A percentile compares a stretch with the other conserved stretches of the same genome.
phyloP scores from a whole-genome alignment of 2,888 invertebrate genomes.

The Balanococcus diminutus region DNA sequence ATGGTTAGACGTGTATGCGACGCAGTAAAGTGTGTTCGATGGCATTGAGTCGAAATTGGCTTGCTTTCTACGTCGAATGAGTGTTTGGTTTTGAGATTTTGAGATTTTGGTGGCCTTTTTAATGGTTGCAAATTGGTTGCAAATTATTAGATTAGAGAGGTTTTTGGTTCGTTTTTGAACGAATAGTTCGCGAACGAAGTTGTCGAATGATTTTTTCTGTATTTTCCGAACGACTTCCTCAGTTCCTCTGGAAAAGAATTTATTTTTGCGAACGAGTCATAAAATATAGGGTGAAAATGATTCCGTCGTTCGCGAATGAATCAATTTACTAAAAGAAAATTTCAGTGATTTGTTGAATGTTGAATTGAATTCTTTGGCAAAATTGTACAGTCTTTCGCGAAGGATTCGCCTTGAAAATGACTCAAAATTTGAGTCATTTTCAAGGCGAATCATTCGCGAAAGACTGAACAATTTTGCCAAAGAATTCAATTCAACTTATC shows the following conservation, averaged over 20 bases:
- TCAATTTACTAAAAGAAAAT: no score
- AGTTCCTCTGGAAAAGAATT: no score
- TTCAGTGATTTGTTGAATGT: no score
- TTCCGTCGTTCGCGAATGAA: neutral
- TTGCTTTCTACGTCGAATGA: neutral
- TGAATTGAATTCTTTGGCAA: neutral
- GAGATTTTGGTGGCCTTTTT: no score
- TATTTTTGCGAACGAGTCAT: no score
- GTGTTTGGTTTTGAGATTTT: neutral
- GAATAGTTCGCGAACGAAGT: neutral
- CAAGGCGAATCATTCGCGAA: neutral
- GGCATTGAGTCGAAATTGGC: neutral
- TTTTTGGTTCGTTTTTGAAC: neutral
- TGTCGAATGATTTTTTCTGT: no score
- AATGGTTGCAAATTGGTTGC: no score
- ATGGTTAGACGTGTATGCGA: neutral
- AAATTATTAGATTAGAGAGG: no score
- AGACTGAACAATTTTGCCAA: neutral
- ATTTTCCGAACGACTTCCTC: no score
- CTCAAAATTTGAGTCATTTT: neutral
- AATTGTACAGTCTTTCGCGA: neutral
- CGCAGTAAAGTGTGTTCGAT: neutral
- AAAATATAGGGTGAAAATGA: no score
- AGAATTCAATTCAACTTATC: neutral
- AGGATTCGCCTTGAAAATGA: neutral